These are phyloP conservation scores for Thymallus thymallus DNA, from an alignment of 2,113 vertebrate genomes.

Conservation along the genomic window DNA sequence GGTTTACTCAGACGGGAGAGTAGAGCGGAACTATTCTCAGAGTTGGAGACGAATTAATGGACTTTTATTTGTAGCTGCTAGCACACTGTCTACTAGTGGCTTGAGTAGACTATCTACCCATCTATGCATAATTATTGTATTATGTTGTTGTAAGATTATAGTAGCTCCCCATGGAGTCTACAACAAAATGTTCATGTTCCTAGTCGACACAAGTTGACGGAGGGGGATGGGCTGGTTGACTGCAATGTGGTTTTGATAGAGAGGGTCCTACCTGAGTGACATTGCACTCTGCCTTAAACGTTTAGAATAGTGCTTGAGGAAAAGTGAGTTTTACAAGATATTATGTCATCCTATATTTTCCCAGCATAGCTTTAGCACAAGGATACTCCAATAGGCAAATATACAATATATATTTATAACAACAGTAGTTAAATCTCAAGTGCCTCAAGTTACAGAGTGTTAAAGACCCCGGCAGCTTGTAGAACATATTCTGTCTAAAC, in stretches of 20 bases:
- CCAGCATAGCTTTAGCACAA: no score
- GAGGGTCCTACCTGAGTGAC: neutral
- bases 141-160: constrained; percentile 4
- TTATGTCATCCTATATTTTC: neutral
- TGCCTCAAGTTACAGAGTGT: no score
- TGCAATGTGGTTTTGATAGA: neutral
- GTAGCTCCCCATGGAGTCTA: constrained; percentile 41
- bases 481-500: no score
- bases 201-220: neutral
- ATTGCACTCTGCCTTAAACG: neutral
- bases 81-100: no score
- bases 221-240: neutral
- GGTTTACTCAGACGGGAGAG: constrained; percentile 55
- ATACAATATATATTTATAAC: no score
- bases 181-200: constrained; percentile 2
- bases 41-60: neutral
- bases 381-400: no score
- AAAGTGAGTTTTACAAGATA: neutral
- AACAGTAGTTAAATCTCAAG: no score
- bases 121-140: neutral
- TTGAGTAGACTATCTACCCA: no score
- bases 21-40: constrained; percentile 44
- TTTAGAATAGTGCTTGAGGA: neutral
- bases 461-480: no score
- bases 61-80: neutral